Evolutionary conservation across 2,113 vertebrate species (phyloP), one percentile per base, ranked within the genome.

Genomic region (Otolemur garnettii): DNA sequence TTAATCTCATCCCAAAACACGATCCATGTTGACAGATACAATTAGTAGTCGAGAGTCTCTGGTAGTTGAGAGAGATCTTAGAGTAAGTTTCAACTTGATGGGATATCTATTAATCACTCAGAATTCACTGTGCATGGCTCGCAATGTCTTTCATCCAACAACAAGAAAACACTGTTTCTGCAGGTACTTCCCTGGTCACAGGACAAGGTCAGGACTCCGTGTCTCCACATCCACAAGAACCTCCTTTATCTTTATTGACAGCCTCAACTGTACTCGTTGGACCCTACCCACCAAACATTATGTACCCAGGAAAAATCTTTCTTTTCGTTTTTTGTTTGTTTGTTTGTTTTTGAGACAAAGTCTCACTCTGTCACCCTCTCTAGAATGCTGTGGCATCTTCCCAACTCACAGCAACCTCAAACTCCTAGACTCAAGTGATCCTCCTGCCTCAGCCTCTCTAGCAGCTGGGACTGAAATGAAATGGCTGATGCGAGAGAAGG

Each of bases 1-100:
- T 77, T 81, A 72, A 60, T 78, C 22, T 90, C 68, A 88, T 26
- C 53, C 19, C 85, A 81, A 94, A 80, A 69, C 5, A 69, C 33
- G 12, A 19, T 78, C n/a, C 14, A 14, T 18, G 57, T 55, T 45
- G 3, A 77, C 53, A 87, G 9, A 90, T 21, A 59, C 81, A 84
- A 53, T 83, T 68, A 91, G 50, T n/a, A n/a, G n/a, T n/a, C n/a
- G n/a, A n/a, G n/a, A n/a, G n/a, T n/a, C 5, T 60, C 42, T 59
- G 14, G 50, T 72, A 22, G 82, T 79, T 13, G 33, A 8, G 28
- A 28, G 33, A 78, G 6, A 55, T 80, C 30, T 75, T 53, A 88
- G 18, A 82, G 13, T 75, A 94, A 82, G 50, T 72, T 93, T 91
- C 55, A 68, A 86, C 8, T 21, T 66, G 38, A 72, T 75, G 12